Conservation (phyloP, 2,888 invertebrate genomes). For the Nomada lathburiana region DNA sequence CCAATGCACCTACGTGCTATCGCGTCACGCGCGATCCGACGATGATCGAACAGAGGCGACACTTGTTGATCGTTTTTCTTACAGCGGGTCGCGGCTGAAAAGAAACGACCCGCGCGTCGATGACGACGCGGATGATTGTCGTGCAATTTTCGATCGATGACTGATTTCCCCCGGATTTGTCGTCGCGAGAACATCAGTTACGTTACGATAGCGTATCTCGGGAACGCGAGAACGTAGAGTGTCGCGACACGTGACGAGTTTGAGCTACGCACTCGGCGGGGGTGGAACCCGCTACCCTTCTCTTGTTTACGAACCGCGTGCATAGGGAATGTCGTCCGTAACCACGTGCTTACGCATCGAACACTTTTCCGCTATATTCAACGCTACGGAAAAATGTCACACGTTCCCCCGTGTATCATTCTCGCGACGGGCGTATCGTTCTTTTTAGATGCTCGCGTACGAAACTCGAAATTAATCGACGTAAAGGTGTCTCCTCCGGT, state of each 20-base stretch:
- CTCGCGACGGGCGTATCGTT: not conserved
- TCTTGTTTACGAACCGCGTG: constrained; percentile 59
- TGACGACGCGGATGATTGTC: not conserved
- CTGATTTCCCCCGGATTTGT: constrained; percentile 15
- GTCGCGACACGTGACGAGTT: constrained; percentile 59
- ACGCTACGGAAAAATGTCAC: not conserved
- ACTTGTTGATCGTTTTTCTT: constrained; percentile 53
- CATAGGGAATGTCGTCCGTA: constrained; percentile 21
- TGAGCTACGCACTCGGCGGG: constrained; percentile 46
- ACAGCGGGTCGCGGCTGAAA: not conserved
- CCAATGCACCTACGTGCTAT: constrained; percentile 3
- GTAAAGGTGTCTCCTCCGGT: not conserved
- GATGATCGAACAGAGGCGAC: constrained; percentile 15
- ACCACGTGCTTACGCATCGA: constrained; percentile 40
- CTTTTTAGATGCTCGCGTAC: constrained; percentile 5
- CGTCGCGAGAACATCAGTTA: constrained; percentile 52
- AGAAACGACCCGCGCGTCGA: not conserved
- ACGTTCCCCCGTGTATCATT: not conserved
- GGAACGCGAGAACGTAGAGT: constrained; percentile 63
- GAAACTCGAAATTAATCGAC: constrained; percentile 25
- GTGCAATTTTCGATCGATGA: not conserved
- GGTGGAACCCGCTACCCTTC: constrained; percentile 33
- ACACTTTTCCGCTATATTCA: not conserved
- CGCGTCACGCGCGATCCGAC: not conserved
- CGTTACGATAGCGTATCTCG: constrained; percentile 56